Evolutionary conservation across 2,797 vertebrate genomes (phyloP).

Genomic region (Toxotes lorentzi): DNA sequence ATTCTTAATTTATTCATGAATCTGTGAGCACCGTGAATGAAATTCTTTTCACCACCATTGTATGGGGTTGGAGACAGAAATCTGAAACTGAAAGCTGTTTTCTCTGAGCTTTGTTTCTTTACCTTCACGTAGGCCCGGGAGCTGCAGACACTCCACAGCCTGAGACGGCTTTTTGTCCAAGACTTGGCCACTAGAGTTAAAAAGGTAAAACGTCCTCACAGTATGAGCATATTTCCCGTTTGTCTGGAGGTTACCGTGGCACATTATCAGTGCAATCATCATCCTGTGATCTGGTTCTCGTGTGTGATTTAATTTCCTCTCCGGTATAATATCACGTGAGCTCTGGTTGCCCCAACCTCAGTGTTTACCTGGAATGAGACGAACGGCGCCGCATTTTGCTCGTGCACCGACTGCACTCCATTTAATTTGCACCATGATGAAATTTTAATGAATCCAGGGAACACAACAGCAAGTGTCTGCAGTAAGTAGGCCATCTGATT

Average conservation of each 20-base stretch:
- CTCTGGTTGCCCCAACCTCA: not conserved
- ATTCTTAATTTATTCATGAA: too few species aligned
- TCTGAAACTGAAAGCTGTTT: not conserved
- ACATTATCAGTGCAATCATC: not conserved
- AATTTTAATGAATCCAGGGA: slow-evolving; percentile 69
- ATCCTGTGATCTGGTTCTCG: not conserved
- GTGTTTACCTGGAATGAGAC: slow-evolving; percentile 44
- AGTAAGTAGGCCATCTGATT: slow-evolving; percentile 74
- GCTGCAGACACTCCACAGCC: slow-evolving; percentile 96
- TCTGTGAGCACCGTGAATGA: not conserved
- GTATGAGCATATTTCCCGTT: not conserved
- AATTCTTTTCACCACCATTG: not conserved
- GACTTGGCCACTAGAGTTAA: slow-evolving; percentile 93
- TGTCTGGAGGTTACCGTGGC: not conserved
- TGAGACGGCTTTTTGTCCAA: slow-evolving; percentile 96
- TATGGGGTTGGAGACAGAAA: too few species aligned
- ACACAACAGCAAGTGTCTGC: slow-evolving; percentile 56
- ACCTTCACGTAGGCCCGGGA: slow-evolving; percentile 90
- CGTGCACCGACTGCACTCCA: slow-evolving; percentile 23
- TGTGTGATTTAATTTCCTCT: not conserved
- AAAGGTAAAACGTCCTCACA: slow-evolving; percentile 85
- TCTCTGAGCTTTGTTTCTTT: slow-evolving; percentile 1
- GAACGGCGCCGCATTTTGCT: slow-evolving; percentile 13
- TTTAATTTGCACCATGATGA: slow-evolving; percentile 60
- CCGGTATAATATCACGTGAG: slow-evolving; percentile 1